Evolutionary conservation across 1,140 invertebrate genomes (phyloP).

Genomic region (Drosophila arizonae): DNA sequence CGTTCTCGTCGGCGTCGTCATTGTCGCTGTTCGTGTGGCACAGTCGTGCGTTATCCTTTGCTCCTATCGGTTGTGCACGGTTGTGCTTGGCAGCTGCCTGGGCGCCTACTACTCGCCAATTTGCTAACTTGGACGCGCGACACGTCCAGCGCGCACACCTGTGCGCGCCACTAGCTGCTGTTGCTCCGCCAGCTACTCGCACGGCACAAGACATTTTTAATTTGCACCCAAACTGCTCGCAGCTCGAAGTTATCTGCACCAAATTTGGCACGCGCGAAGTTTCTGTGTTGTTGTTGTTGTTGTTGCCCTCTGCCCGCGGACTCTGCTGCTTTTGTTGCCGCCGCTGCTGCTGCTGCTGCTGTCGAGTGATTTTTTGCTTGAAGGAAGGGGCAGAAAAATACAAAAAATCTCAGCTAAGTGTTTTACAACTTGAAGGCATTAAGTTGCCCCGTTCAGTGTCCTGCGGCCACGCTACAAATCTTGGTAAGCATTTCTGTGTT

Average conservation of each 20-base stretch:
- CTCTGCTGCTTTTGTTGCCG: background rate
- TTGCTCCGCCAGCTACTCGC: slow-evolving; percentile 20
- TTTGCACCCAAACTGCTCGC: slow-evolving; percentile 77
- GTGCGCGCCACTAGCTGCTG: slow-evolving; percentile 56
- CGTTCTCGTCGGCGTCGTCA: slow-evolving; percentile 8
- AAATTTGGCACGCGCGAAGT: slow-evolving; percentile 67
- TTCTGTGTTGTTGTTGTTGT: slow-evolving; percentile 40
- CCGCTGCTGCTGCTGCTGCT: background rate
- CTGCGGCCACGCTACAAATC: slow-evolving; percentile 44
- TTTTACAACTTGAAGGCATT: slow-evolving; percentile 77
- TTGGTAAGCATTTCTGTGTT: slow-evolving; percentile 55
- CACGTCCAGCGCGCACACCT: slow-evolving; percentile 60
- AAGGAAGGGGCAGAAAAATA: slow-evolving; percentile 42
- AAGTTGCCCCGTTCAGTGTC: slow-evolving; percentile 54
- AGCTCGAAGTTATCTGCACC: slow-evolving; percentile 74
- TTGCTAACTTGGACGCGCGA: slow-evolving; percentile 37
- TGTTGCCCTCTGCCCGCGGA: slow-evolving; percentile 2
- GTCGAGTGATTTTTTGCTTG: slow-evolving; percentile 5
- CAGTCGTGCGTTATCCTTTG: slow-evolving; percentile 79
- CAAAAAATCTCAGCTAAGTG: slow-evolving; percentile 77
- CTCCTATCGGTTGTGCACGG: slow-evolving; percentile 71
- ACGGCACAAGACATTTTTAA: slow-evolving; percentile 60
- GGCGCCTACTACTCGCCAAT: slow-evolving; percentile 38
- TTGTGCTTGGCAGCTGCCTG: slow-evolving; percentile 41
- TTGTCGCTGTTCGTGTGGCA: slow-evolving; percentile 25